Percentiles rank a stretch among this genome's conserved stretches.
phyloP scores from a whole-genome alignment of 2,797 vertebrate species.

The Staurois parvus region DNA sequence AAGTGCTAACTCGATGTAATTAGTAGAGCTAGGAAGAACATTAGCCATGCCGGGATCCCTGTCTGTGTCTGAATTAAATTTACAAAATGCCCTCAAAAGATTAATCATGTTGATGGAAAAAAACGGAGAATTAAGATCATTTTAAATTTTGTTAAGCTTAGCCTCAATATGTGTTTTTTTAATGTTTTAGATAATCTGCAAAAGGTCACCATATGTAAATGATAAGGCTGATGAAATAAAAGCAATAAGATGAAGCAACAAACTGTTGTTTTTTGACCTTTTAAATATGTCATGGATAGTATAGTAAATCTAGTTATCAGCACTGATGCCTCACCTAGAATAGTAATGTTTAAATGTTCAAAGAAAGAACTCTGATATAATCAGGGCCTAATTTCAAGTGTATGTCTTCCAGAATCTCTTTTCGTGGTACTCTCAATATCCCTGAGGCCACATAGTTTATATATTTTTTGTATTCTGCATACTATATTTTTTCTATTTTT shows the following conservation, averaged over 20 bases:
- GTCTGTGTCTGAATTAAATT: constrained; percentile 41
- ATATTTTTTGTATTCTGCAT: too few relatives aligned
- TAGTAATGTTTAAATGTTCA: too few relatives aligned
- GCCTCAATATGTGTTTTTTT: constrained; percentile 72
- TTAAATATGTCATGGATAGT: constrained; percentile 66
- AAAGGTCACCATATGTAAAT: constrained; percentile 78
- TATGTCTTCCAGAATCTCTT: background rate
- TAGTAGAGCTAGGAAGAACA: constrained; percentile 5
- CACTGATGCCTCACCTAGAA: constrained; percentile 51
- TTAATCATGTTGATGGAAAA: constrained; percentile 72
- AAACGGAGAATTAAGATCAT: constrained; percentile 63
- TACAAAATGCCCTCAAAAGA: constrained; percentile 59
- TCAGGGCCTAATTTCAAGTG: background rate
- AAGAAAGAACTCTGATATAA: too few relatives aligned
- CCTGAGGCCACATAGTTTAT: too few relatives aligned
- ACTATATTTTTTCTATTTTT: too few relatives aligned
- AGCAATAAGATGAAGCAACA: constrained; percentile 75
- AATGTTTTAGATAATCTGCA: constrained; percentile 72
- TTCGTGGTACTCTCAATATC: too few relatives aligned
- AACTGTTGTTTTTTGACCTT: constrained; percentile 77
- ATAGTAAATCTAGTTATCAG: constrained; percentile 71
- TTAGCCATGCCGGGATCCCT: constrained; percentile 30
- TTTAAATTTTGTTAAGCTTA: constrained; percentile 65
- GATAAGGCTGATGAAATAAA: constrained; percentile 78
- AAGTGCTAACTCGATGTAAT: constrained; percentile 27